Evolutionary conservation across 2,888 invertebrate species (phyloP).

Genomic region (Hartigia nigra): DNA sequence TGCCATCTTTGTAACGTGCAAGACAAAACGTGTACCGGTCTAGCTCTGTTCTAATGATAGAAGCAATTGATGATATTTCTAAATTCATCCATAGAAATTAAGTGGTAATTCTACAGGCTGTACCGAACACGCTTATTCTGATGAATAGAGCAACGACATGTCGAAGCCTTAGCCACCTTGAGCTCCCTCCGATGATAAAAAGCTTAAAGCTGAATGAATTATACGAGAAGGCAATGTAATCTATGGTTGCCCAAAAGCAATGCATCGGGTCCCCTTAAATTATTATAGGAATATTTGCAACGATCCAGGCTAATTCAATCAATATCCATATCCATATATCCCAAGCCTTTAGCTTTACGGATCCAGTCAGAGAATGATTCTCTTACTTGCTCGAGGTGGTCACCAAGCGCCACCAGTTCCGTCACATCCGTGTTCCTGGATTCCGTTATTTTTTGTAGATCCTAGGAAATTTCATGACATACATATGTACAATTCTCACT

Average conservation of each 20-base stretch:
- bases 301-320: constrained; percentile 14
- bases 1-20: not conserved
- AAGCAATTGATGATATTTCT: not conserved
- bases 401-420: constrained; percentile 79
- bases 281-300: constrained; percentile 16
- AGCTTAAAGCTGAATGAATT: constrained; percentile 20
- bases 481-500: constrained; percentile 11
- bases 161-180: constrained; percentile 21
- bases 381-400: constrained; percentile 89
- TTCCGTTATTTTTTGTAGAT: constrained; percentile 80
- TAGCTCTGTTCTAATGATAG: not conserved
- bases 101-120: not conserved
- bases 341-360: constrained; percentile 21
- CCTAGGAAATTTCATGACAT: constrained; percentile 70
- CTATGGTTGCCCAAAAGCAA: constrained; percentile 22
- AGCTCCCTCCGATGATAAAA: constrained; percentile 18
- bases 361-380: constrained; percentile 25
- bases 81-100: not conserved
- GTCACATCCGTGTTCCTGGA: constrained; percentile 78
- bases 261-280: constrained; percentile 19
- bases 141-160: constrained; percentile 8
- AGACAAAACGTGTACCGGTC: not conserved
- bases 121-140: constrained; percentile 10
- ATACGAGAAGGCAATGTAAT: constrained; percentile 21
- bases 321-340: constrained; percentile 16